Conservation (phyloP, 2,888 invertebrate species). For the Eremobia ochroleuca region DNA sequence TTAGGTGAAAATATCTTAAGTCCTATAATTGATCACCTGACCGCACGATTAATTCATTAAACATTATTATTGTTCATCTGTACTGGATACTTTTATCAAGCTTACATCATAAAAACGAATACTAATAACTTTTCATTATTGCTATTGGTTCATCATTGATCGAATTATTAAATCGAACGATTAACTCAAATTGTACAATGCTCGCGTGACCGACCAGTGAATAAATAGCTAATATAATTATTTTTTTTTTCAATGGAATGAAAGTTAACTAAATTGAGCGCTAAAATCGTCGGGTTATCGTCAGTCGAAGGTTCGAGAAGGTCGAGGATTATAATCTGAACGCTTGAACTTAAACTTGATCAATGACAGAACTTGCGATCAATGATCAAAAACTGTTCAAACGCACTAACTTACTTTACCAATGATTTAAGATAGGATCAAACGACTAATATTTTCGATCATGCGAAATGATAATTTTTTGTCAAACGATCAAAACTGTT, state of each 20-base stretch:
- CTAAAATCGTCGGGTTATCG: conserved; percentile 27
- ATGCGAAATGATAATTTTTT: background rate
- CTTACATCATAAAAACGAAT: conserved; percentile 43
- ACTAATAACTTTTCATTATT: conserved; percentile 45
- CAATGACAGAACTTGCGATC: background rate
- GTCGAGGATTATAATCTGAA: conserved; percentile 9
- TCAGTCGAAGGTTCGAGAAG: too few relatives aligned
- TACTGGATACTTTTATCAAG: conserved; percentile 34
- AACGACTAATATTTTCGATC: background rate
- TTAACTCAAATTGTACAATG: conserved; percentile 16
- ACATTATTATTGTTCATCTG: conserved; percentile 58
- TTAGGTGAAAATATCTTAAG: conserved; percentile 36
- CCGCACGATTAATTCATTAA: conserved; percentile 32
- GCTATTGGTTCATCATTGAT: conserved; percentile 43
- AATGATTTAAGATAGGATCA: background rate
- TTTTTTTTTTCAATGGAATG: conserved; percentile 57
- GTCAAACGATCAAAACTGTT: background rate
- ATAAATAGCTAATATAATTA: conserved; percentile 32
- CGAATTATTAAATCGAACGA: conserved; percentile 19
- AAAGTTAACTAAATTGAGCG: conserved; percentile 49
- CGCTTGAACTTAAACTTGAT: background rate
- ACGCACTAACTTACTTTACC: background rate
- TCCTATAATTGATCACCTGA: conserved; percentile 28
- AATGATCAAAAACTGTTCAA: background rate
- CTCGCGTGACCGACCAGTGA: conserved; percentile 37